phyloP scores from a whole-genome alignment of 2,888 invertebrate genomes.

The Epistrophe eligans region DNA sequence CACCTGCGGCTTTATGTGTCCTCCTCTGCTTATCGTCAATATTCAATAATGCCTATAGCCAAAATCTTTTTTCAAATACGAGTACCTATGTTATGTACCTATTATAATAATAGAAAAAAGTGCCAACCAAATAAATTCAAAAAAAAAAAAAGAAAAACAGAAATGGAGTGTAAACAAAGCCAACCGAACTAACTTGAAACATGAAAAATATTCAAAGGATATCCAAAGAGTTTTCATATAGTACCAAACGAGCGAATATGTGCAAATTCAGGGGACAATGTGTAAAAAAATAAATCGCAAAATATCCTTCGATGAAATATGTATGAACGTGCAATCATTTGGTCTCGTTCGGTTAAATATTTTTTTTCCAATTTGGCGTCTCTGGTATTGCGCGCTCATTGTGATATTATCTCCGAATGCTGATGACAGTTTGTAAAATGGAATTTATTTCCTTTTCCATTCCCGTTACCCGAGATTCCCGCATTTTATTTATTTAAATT shows the following conservation, averaged over 20 bases:
- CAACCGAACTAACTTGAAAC: constrained; percentile 1
- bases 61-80: neutral
- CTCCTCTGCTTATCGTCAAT: too few relatives aligned
- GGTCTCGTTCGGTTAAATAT: constrained; percentile 12
- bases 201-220: constrained; percentile 16
- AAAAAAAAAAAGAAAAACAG: constrained; percentile 4
- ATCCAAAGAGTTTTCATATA: neutral
- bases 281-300: constrained; percentile 50
- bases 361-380: constrained; percentile 9
- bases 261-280: constrained; percentile 20
- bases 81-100: neutral
- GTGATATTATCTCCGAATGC: constrained; percentile 62
- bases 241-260: neutral
- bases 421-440: constrained; percentile 68
- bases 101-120: constrained; percentile 1
- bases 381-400: constrained; percentile 41
- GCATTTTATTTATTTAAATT: constrained; percentile 58
- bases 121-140: neutral
- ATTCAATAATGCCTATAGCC: neutral
- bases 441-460: constrained; percentile 49
- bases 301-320: constrained; percentile 61
- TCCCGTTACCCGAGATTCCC: constrained; percentile 8
- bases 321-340: constrained; percentile 60
- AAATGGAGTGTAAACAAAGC: constrained; percentile 10
- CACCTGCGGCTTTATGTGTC: neutral